Conservation (phyloP, 2,113 vertebrate genomes). For the Dromaius novaehollandiae region DNA sequence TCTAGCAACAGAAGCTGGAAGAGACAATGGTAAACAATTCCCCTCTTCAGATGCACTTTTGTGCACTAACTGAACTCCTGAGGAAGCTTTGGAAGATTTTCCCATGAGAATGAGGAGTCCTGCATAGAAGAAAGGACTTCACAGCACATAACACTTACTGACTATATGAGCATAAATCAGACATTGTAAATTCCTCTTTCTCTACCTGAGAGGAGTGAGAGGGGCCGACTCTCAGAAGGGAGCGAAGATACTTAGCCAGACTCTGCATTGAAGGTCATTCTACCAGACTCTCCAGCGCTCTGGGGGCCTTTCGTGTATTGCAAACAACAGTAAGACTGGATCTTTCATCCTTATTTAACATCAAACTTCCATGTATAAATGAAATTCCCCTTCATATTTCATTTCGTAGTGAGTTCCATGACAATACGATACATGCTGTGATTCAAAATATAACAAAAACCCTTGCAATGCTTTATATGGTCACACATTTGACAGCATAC, state of each 20-base stretch:
- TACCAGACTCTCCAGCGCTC: not conserved
- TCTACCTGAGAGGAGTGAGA: not conserved
- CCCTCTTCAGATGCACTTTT: not conserved
- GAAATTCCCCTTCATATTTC: not conserved
- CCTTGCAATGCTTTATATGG: not conserved
- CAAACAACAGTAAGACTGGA: not conserved
- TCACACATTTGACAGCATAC: not conserved
- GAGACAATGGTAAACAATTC: not conserved
- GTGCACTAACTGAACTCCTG: not conserved
- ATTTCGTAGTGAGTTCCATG: not conserved
- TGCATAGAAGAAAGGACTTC: not conserved
- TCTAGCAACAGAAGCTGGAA: not conserved
- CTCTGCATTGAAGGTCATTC: not conserved
- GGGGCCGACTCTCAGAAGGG: not conserved
- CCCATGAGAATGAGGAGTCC: not conserved
- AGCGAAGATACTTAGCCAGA: not conserved
- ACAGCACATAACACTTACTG: not conserved
- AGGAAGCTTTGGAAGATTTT: not conserved
- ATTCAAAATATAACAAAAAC: not conserved
- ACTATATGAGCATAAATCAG: not conserved
- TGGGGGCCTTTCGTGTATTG: not conserved
- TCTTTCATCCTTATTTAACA: not conserved
- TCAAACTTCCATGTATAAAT: not conserved
- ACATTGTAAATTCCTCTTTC: not conserved
- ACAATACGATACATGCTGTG: not conserved